Evolutionary conservation across 2,888 invertebrate genomes (phyloP), one percentile per base, ranked within the genome.

Genomic region (Blastobasis lacticolella): DNA sequence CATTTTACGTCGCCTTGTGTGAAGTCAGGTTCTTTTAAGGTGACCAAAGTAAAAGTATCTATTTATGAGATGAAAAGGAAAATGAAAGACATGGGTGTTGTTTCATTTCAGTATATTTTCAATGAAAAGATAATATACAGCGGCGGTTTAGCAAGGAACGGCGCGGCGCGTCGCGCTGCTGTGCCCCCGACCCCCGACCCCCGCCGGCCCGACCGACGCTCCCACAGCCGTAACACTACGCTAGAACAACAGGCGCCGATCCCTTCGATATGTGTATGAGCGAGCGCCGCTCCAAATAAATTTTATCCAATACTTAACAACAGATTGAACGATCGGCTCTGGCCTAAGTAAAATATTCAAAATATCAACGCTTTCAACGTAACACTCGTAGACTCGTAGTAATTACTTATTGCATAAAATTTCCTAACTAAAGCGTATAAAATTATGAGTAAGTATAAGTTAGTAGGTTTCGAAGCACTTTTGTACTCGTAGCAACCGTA

Each of bases 41-140:
- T 23, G 23, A 23, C 1, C 3, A 23, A 23, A 23, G 23, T 23
- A 23, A 23, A 23, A 23, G 23, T 23, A 23, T 1, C n/a, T n/a
- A n/a, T n/a, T n/a, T 23, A 55, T 46, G 52, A 55, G 6, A 10
- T 45, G 6, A 7, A 5, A 38, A 48, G 6, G 42, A 36, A 44
- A 71, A 70, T 70, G 56, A 68, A 73, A 73, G 57, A 54, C 55
- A 48, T 7, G 9, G 46, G 6, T 53, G 51, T 59, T 52, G 23
- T 23, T 62, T 59, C 51, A 72, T 61, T 66, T 75, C 64, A 63
- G 66, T 73, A 75, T 77, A 78, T 78, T 77, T 67, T 70, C 63
- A 62, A 67, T 71, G 73, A 70, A 73, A 78, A 75, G 70, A 70
- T 63, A 66, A 61, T 61, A 67, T 62, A 64, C 52, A 67, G 68